Base-by-base conservation (phyloP, 2,888 invertebrate species). In the Cephonodes hylas region DNA sequence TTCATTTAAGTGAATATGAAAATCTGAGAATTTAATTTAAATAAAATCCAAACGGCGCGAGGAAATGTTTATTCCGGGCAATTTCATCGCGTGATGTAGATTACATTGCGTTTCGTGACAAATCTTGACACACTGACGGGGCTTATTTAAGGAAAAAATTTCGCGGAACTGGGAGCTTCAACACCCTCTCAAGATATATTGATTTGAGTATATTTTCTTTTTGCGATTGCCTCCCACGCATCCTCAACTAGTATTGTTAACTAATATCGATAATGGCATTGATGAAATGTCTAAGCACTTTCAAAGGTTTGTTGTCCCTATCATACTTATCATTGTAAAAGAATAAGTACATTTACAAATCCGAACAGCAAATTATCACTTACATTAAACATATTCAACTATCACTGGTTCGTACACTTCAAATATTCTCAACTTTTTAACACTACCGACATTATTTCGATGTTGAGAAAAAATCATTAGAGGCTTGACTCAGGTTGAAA, bases 51-150 rank as follows among this genome's bases (percentile, higher is more conserved):
- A 59, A 42, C 15, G 44, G 7, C 10, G 34, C 7, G 4, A 46
- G 46, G 22, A 61, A 58, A 58, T 48, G 34, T 62, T 46, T 62
- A 58, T 58, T 42, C 58, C 18, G 25, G 25, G 20, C 25, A 18
- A 58, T 58, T 58, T 62, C 42, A 31, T 53, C 42, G 18, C 20
- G 48, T 59, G 15, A 25, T 42, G 25, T 15, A 58, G 44, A 62
- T 62, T 62, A 58, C 58, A 58, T 46, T 44, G 42, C 23, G 44
- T 15, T 27, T 57, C 44, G 27, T 34, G 15, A 57, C 23, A 10
- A 34, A 57, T 44, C 15, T 15, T 42, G 27, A 15, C 48, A 27
- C 25, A 23, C 48, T 27, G 48, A 31, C 18, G 53, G 18, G 53
- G 53, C 18, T 31, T 31, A 18, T 31, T 15, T 31, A 31, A 31